A percentile compares a stretch with the other conserved stretches of the same genome.
Conservation (phyloP, 2,797 vertebrate species). For the Phataginus tetradactyla region DNA sequence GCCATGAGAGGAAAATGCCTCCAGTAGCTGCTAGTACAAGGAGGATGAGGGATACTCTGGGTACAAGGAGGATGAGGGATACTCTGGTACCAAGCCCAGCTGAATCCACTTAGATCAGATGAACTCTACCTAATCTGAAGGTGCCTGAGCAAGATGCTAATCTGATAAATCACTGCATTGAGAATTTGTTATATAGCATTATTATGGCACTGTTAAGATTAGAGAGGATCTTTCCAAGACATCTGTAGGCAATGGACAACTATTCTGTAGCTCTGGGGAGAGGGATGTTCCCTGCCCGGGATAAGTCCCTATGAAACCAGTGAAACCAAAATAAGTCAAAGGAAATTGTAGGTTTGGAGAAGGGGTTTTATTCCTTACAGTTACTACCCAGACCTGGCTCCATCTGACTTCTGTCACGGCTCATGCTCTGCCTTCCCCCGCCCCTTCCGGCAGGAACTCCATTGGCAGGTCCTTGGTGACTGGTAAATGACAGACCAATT, state of each 20-base stretch:
- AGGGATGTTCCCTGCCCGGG: too few species aligned
- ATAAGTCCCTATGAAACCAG: too few species aligned
- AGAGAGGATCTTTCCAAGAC: neutral
- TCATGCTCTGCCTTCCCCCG: too few species aligned
- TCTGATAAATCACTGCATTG: neutral
- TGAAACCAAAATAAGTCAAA: too few species aligned
- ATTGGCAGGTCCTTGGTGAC: too few species aligned
- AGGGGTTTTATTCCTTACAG: too few species aligned
- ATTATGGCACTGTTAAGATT: neutral
- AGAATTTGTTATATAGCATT: neutral
- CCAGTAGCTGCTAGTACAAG: neutral
- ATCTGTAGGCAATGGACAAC: neutral
- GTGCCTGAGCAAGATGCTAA: neutral
- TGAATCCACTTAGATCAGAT: neutral
- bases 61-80: neutral
- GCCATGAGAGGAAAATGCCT: constrained; percentile 16
- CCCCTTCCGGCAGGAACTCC: too few species aligned
- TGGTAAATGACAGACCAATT: too few species aligned
- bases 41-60: neutral
- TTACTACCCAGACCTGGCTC: too few species aligned
- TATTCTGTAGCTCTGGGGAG: too few species aligned
- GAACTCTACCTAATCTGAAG: neutral
- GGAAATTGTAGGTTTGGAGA: too few species aligned
- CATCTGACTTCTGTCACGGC: too few species aligned
- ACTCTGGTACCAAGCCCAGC: neutral